Evolutionary conservation across 2,888 invertebrate genomes (phyloP), one percentile per base, ranked within the genome.

Genomic region (Serripes groenlandicus): DNA sequence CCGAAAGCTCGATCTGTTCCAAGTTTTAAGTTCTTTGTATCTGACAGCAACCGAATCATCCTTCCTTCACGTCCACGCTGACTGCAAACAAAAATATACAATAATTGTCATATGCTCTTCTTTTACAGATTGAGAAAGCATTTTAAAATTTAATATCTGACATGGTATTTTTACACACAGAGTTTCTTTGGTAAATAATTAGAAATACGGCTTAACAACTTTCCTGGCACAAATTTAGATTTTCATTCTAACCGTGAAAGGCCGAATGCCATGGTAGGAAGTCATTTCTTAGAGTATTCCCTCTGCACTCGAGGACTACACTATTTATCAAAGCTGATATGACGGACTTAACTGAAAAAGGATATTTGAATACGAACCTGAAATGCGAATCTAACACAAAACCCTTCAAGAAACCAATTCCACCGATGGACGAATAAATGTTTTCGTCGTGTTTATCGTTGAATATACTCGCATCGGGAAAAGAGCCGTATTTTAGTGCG

Each of bases 51-150:
- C 3, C 90, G 86, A 3, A 91, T 86, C 72, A 92, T 73, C 4
- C 92, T 81, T n/a, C 91, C 92, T 73, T 91, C 90, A 5, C 92
- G 77, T 9, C 92, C 92, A 37, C 91, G 72, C 56, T 92, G 86
- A 71, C 92, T 92, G 78, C 52, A 78, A 70, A 32, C n/a, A 70
- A 15, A 28, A 3, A 30, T 9, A 66, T 4, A 66, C 7, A 32
- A 35, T n/a, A 66, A 35, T 18, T 35, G n/a, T 35, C 26, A n/a
- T 62, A n/a, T 7, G 9, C 11, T 15, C 9, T 30, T 23, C 42
- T 42, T 42, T 18, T 15, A 11, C 42, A 42, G 42, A 42, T 18
- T 42, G 9, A 42, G 18, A 42, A 42, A 11, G 18, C 42, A 42
- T 42, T 18, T 42, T 15, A 18, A 42, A 18, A 42, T 15, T 18